Base-by-base conservation (phyloP, 1,140 invertebrate species). In the Vanessa atalanta region DNA sequence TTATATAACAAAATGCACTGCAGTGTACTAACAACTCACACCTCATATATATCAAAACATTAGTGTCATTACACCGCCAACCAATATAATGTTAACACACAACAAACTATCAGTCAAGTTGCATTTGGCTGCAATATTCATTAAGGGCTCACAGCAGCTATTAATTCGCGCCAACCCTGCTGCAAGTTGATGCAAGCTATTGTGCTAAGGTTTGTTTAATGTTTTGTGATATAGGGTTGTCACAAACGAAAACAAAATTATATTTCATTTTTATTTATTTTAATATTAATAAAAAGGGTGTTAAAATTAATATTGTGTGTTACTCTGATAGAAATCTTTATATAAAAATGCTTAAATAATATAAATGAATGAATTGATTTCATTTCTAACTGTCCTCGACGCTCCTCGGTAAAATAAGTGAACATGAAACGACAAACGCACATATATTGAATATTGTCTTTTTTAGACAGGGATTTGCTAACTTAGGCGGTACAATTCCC, bases 111-210 rank as follows among this genome's bases (percentile, higher is more conserved):
- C 86, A 89, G 81, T 90, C 87, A 88, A 78, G 75, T 79, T 74
- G 81, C 82, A 86, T 90, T 90, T 85, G 83, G 83, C 79, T 87
- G 89, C 89, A 87, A 88, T 90, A 91, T 90, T 91, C 89, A 91
- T 91, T 91, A 61, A 91, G 69, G 83, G 87, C 84, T 88, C 81
- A 84, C 83, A 73, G 72, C 61, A 47, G 78, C 86, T 84, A 90
- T 90, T 90, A 90, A 88, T 90, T 88, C 84, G 81, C 75, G 83
- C 80, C 86, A 82, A 77, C 85, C 79, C 80, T 86, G 84, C 83
- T 85, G 86, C 83, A 81, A 80, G 82, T 83, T 83, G 84, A 86
- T 85, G 86, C 83, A 80, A 79, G 81, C 83, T 82, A 90, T 87
- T 92, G 88, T 90, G 84, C 81, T 85, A 81, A 85, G 83, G 80